A percentile compares a stretch with the other conserved stretches of the same genome.
Evolutionary conservation across 2,797 vertebrate genomes (phyloP).

Genomic region (Melopsittacus undulatus): DNA sequence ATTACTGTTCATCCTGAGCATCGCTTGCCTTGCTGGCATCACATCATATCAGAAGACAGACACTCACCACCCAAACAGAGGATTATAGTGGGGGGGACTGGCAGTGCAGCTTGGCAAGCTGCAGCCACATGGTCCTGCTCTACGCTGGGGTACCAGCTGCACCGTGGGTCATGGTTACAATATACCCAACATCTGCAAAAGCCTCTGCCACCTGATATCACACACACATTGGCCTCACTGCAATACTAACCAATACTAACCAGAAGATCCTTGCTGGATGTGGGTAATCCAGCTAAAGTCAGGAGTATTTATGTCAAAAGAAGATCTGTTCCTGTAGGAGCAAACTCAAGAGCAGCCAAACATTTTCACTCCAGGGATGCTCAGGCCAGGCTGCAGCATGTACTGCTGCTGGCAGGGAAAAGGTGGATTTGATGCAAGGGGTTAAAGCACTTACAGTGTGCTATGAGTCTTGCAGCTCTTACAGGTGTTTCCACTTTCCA

Average conservation of each 20-base stretch:
- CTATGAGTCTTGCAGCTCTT: neutral
- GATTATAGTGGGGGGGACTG: neutral
- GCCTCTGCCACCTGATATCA: neutral
- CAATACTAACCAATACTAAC: neutral
- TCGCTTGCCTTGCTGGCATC: neutral
- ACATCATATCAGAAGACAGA: fast-evolving
- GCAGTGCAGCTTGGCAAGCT: neutral
- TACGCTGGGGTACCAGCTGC: neutral
- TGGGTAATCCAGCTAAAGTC: neutral
- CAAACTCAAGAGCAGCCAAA: neutral
- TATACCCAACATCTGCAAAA: fast-evolving
- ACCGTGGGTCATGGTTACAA: fast-evolving
- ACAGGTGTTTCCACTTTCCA: neutral
- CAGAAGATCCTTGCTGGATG: fast-evolving
- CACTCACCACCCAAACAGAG: neutral
- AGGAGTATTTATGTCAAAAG: fast-evolving
- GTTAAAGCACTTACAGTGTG: neutral
- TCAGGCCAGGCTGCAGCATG: neutral
- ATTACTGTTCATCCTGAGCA: neutral
- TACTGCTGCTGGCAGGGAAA: neutral
- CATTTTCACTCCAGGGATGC: neutral
- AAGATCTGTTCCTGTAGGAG: neutral
- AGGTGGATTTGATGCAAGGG: neutral
- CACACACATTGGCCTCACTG: fast-evolving
- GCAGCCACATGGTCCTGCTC: fast-evolving